Evolutionary conservation across 2,888 invertebrate species (phyloP), one percentile per base, ranked within the genome.

Genomic region (Cancer borealis): DNA sequence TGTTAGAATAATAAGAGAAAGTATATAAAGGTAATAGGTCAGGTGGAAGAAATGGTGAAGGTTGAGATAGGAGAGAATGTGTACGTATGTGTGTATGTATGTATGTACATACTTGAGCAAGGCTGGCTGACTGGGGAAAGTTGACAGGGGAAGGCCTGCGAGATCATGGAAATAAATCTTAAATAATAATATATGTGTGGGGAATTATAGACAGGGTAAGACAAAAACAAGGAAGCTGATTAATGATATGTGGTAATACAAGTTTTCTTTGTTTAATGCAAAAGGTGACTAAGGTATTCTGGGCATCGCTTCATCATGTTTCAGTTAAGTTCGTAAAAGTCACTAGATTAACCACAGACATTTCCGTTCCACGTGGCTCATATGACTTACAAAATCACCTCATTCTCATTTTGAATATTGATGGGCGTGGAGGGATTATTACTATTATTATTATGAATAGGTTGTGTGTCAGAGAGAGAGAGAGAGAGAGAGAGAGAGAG

Each of bases 401-500:
- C 14, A 54, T 3, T 10, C 12, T 54, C 14, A 17, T 14, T 14
- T 54, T 17, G 2, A 12, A 14, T 10, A 12, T 0, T 17, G 54
- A 8, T 54, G 12, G 14, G 12, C 14, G 14, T 54, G 54, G 49
- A 49, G 54, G 49, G 3, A 39, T 39, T 39, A 39, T 39, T 39
- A 39, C 2, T 39, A 39, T 39, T 39, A 17, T 54, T 54, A 14
- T 12, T 3, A 17, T 54, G 54, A 12, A 17, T 10, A 14, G 54
- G 54, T 12, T 14, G 10, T 12, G 17, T 54, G 17, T 10, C 12
- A 79, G 66, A 92, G 30, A 92, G 92, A 92, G 12, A 79, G 66
- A 66, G 30, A 91, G 66, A 91, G 10, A 73, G 60, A 91, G 30
- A 73, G 79, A 73, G 91, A 91, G 91, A 60, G 91, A 91, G 91